Base-by-base conservation (phyloP, 2,888 invertebrate species). In the Leucoma salicis region DNA sequence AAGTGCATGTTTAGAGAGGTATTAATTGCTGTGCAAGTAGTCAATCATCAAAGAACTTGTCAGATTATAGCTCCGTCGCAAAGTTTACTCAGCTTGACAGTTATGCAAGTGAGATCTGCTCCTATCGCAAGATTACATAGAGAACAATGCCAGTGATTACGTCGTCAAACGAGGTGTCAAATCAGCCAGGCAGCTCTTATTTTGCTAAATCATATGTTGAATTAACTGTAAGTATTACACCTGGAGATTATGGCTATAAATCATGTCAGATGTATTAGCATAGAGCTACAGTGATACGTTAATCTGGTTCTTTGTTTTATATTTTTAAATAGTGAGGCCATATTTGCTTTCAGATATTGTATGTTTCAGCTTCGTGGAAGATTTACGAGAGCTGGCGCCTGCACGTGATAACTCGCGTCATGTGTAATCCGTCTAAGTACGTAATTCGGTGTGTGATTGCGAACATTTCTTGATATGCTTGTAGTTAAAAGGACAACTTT, bases 241-340 rank as follows among this genome's bases (percentile, higher is more conserved):
- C 74, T 72, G 63, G 66, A 79, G 79, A 80, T 80, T 82, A 82
- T 70, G 62, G 61, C 67, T 76, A 79, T 81, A 87, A 85, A 84
- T 85, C 82, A 85, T 81, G 88, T 86, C 87, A 83, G 63, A 63
- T 73, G 83, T 70, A 78, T 85, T 83, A 86, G 63, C 73, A 66
- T 66, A 64, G 66, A 55, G 72, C 70, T 50, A 66, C 72, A 75
- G 80, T 87, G 89, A 88, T 87, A 82, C 86, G 72, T 85, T 87
- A 88, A 88, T 88, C 88, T 75, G 75, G 70, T 66, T 87, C 86
- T 87, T 84, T 87, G 84, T 87, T 87, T 86, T 83, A 73, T 85
- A 83, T 85, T 87, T 85, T 86, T 86, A 85, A 85, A 89, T 86
- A 84, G 87, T 86, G 79, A 78, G 79, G 79, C 81, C 84, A 85